phyloP scores from a whole-genome alignment of 2,797 vertebrate genomes.

The Rhynchonycteris naso region DNA sequence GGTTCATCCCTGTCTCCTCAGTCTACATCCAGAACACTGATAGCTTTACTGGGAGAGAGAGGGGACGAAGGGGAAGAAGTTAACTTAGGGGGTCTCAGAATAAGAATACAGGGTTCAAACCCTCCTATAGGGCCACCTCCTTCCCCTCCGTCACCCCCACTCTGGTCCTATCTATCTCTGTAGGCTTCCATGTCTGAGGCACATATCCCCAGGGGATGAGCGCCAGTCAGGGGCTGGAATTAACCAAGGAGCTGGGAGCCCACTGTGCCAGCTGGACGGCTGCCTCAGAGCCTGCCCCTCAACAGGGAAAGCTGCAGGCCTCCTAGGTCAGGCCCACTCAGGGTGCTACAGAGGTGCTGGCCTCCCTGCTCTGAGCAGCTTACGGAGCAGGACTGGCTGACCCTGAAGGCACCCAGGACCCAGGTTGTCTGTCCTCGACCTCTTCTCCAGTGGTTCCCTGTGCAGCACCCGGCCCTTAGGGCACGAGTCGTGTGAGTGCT shows the following conservation, averaged over 20 bases:
- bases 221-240: not conserved
- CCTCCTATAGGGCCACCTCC: not conserved
- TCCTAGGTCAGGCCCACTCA: not conserved
- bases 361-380: not conserved
- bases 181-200: not conserved
- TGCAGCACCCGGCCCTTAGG: too few relatives aligned
- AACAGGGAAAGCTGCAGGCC: not conserved
- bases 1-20: not conserved
- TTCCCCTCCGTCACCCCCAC: not conserved
- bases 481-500: not conserved
- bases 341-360: too few relatives aligned
- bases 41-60: not conserved
- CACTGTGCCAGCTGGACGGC: not conserved
- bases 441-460: not conserved
- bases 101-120: not conserved
- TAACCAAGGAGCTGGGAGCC: not conserved
- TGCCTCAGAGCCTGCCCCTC: not conserved
- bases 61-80: not conserved
- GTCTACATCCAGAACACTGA: not conserved
- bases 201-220: not conserved
- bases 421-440: fast-evolving
- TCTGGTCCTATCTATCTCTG: not conserved
- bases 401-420: not conserved
- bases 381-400: not conserved
- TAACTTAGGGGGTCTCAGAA: not conserved